Conservation (phyloP, 37 sponge, comb jelly and placozoan species). For the Ianthella basta region DNA sequence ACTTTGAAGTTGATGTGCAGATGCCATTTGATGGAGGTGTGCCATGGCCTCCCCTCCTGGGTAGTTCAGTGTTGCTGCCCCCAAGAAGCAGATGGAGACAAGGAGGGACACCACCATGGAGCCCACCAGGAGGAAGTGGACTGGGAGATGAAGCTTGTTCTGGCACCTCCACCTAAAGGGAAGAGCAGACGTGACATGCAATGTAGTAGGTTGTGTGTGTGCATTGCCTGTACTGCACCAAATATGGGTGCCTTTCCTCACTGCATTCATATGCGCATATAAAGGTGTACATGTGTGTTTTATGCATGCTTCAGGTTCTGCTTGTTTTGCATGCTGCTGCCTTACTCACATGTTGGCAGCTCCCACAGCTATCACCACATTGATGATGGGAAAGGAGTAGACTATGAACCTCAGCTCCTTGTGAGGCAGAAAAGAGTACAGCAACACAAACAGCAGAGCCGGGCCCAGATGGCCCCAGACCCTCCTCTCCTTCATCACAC, state of each 20-base stretch:
- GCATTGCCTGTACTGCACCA: no score
- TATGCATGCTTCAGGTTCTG: no score
- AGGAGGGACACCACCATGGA: conserved; percentile 51
- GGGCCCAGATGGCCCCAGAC: conserved; percentile 42
- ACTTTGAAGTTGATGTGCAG: background rate
- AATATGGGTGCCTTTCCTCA: no score
- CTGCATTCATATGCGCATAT: no score
- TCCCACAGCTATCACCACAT: conserved; percentile 69
- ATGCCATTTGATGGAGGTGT: conserved; percentile 61
- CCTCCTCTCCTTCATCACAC: conserved; percentile 55
- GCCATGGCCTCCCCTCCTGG: conserved; percentile 92
- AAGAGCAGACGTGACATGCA: no score
- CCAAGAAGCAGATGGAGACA: conserved; percentile 58
- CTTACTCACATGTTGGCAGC: conserved; percentile 80
- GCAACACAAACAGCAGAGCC: conserved; percentile 74
- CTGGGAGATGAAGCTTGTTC: conserved; percentile 44
- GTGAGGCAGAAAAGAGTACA: conserved; percentile 97
- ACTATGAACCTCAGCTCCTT: conserved; percentile 97
- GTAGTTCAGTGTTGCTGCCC: conserved; percentile 87
- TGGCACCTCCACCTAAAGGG: conserved; percentile 72
- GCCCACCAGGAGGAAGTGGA: conserved; percentile 40
- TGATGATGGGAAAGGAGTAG: conserved; percentile 91
- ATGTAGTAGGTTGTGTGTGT: no score
- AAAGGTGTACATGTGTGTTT: no score
- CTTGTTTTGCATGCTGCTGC: no score